Evolutionary conservation across 2,797 vertebrate species (phyloP).

Genomic region (Neolamprologus multifasciatus): DNA sequence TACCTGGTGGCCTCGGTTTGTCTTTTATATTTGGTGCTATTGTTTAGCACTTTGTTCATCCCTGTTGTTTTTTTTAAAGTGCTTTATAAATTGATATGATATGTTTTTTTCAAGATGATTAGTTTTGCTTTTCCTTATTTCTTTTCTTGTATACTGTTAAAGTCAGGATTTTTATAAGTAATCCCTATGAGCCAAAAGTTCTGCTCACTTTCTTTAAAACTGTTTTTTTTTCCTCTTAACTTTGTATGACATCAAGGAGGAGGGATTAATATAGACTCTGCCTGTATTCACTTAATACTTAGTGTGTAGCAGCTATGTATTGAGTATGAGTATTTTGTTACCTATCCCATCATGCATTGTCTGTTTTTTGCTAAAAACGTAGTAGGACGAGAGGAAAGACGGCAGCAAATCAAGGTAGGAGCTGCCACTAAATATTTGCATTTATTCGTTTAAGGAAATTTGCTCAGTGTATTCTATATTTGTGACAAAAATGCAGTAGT

Average conservation of each 20-base stretch:
- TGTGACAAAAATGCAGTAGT: background rate
- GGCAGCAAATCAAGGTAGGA: background rate
- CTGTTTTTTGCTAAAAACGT: background rate
- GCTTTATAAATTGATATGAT: background rate
- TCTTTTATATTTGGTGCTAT: background rate
- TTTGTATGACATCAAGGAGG: background rate
- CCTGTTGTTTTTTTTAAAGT: background rate
- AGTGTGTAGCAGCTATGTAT: background rate
- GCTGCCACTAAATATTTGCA: background rate
- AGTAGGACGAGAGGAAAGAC: rapidly evolving
- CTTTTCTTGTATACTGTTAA: background rate
- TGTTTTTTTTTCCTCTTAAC: background rate
- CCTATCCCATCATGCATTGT: background rate
- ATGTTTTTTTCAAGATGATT: background rate
- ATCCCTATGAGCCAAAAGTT: background rate
- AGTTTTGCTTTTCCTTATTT: background rate
- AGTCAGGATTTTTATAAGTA: background rate
- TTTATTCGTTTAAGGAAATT: background rate
- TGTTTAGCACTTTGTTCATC: background rate
- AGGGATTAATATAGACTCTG: background rate
- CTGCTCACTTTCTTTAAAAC: background rate
- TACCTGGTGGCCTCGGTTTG: background rate
- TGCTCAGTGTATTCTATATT: background rate
- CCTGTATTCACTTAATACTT: background rate
- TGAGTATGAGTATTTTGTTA: background rate